These are phyloP conservation scores for Ianthella basta DNA, from an alignment of 37 sponge, comb jelly and placozoan genomes.

Conservation along the genomic window DNA sequence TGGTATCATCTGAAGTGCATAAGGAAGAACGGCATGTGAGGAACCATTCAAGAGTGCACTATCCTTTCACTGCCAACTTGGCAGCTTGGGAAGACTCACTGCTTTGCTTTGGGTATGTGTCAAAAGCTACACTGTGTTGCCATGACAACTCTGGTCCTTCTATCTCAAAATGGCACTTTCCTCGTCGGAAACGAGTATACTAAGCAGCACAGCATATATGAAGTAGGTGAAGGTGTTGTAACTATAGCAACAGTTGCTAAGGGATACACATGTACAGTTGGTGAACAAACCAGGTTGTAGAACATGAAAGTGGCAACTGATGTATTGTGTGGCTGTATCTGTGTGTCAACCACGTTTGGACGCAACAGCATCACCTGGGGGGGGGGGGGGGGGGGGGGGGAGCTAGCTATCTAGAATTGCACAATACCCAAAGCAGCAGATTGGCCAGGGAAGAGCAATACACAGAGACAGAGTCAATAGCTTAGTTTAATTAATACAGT, in stretches of 20 bases:
- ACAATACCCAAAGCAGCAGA: too few species aligned
- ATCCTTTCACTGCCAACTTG: too few species aligned
- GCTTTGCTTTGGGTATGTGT: conserved; percentile 2
- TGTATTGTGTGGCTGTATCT: neutral
- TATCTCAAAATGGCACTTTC: conserved; percentile 20
- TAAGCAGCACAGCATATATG: neutral
- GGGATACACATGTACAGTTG: neutral
- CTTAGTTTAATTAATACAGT: too few species aligned
- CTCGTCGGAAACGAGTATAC: conserved; percentile 16
- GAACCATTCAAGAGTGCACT: too few species aligned
- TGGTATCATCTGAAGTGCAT: too few species aligned
- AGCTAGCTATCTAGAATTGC: too few species aligned
- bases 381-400: too few species aligned
- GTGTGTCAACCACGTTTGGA: neutral
- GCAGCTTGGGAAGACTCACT: neutral
- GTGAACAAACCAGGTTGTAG: conserved; percentile 13
- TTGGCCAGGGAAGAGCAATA: too few species aligned
- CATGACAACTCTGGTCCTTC: neutral
- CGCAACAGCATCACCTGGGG: conserved; percentile 8
- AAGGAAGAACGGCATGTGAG: too few species aligned
- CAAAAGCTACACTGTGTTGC: neutral
- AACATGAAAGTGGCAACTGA: conserved; percentile 12
- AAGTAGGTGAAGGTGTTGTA: neutral
- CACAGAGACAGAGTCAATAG: too few species aligned
- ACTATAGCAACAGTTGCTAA: neutral